These are phyloP conservation scores for Columbina picui DNA, from an alignment of 2,113 vertebrate species.

Conservation along the genomic window DNA sequence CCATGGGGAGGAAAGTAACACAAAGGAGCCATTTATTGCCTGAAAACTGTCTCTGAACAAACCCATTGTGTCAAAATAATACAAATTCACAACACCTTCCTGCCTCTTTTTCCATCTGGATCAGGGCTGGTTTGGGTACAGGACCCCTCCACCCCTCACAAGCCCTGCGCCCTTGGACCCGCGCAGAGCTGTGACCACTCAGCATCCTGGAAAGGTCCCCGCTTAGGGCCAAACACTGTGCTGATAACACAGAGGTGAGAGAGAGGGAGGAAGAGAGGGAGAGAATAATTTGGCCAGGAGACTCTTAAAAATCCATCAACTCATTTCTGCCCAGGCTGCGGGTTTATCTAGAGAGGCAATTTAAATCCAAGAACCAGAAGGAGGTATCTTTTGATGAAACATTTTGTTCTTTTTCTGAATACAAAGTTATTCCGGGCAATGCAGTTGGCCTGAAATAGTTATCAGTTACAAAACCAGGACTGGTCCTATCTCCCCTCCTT, in stretches of 20 bases:
- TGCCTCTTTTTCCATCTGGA: constrained; percentile 46
- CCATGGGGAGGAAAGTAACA: constrained; percentile 24
- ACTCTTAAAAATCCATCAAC: constrained; percentile 37
- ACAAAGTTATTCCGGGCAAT: constrained; percentile 67
- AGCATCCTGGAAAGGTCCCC: background rate
- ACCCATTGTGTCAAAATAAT: constrained; percentile 67
- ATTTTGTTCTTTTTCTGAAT: constrained; percentile 62
- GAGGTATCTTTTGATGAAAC: constrained; percentile 61
- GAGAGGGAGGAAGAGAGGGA: background rate
- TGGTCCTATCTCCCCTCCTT: constrained; percentile 20
- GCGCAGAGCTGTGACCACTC: background rate
- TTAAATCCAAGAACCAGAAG: constrained; percentile 49
- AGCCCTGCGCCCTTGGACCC: background rate
- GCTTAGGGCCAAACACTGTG: background rate
- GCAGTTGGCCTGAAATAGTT: constrained; percentile 50
- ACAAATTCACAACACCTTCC: constrained; percentile 69
- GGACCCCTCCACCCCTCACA: fast-evolving
- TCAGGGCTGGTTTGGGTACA: background rate
- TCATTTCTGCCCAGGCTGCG: background rate
- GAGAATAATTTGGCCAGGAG: background rate
- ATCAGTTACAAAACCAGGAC: constrained; percentile 57
- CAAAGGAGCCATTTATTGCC: constrained; percentile 61
- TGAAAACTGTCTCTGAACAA: constrained; percentile 71
- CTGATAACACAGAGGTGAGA: constrained; percentile 16
- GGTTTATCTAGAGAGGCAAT: constrained; percentile 35